phyloP scores from a whole-genome alignment of 1,140 invertebrate genomes.

The Pemphigus obesinymphae region DNA sequence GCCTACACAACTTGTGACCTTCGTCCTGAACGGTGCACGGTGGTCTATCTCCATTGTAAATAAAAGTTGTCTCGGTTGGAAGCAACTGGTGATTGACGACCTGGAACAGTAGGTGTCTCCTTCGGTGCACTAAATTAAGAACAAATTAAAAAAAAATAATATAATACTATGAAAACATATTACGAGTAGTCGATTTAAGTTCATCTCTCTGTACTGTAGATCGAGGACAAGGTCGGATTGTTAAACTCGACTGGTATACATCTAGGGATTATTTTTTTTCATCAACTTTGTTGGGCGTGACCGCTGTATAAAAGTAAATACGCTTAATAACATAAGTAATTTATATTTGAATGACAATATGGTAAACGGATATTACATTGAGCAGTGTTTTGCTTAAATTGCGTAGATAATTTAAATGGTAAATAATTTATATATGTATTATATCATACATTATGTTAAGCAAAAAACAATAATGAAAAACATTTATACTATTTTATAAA shows the following conservation, averaged over 20 bases:
- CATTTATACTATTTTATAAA: too few species aligned
- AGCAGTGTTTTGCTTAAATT: not conserved
- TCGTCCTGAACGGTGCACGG: slow-evolving; percentile 20
- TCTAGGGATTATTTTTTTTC: not conserved
- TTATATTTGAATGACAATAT: not conserved
- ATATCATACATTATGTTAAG: too few species aligned
- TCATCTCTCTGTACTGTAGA: not conserved
- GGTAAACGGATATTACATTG: not conserved
- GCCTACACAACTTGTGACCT: slow-evolving; percentile 5
- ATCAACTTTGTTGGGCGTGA: not conserved
- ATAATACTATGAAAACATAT: too few species aligned
- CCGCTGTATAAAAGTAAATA: not conserved
- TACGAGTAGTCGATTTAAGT: not conserved
- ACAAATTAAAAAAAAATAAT: slow-evolving; percentile 8
- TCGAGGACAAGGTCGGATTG: slow-evolving; percentile 28
- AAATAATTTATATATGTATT: too few species aligned
- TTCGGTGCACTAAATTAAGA: slow-evolving; percentile 17
- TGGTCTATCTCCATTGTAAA: slow-evolving; percentile 34
- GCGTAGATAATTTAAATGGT: too few species aligned
- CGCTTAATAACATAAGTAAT: not conserved
- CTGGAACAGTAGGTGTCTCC: slow-evolving; percentile 33
- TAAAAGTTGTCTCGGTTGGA: slow-evolving; percentile 25
- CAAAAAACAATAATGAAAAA: too few species aligned
- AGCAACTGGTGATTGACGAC: slow-evolving; percentile 19
- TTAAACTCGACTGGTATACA: not conserved